Percentiles rank a stretch among this genome's conserved stretches.
These are phyloP conservation scores for Matsumyia berberina DNA, from an alignment of 2,888 invertebrate genomes.

Conservation along the genomic window DNA sequence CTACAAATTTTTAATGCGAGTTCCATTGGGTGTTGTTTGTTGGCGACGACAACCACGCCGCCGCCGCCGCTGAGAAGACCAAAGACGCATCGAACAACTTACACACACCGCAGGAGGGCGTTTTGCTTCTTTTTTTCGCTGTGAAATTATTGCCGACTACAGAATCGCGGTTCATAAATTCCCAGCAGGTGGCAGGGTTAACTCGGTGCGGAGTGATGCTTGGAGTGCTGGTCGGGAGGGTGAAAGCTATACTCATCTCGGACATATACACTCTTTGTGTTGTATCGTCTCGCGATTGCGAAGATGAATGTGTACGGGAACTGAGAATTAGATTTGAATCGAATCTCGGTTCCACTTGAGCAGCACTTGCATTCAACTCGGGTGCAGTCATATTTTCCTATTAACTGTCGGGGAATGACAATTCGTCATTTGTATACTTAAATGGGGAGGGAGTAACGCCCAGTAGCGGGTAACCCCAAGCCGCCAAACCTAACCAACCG, in stretches of 20 bases:
- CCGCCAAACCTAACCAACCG: constrained; percentile 12
- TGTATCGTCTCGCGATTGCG: constrained; percentile 29
- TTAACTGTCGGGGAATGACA: constrained; percentile 49
- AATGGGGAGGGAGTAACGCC: constrained; percentile 45
- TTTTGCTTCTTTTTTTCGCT: constrained; percentile 12
- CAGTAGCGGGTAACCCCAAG: constrained; percentile 20
- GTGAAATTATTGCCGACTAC: constrained; percentile 74
- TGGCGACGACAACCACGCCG: constrained; percentile 71
- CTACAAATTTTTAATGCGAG: constrained; percentile 75
- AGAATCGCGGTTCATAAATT: constrained; percentile 74
- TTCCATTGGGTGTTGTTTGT: constrained; percentile 72
- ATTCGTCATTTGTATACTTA: constrained; percentile 17
- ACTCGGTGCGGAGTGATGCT: constrained; percentile 14
- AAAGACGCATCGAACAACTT: constrained; percentile 56
- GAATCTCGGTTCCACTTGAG: constrained; percentile 57
- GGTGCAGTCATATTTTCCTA: constrained; percentile 58
- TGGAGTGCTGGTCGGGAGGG: constrained; percentile 33
- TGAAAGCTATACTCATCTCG: constrained; percentile 26
- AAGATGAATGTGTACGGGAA: neutral
- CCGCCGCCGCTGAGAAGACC: constrained; percentile 23
- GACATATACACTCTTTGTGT: constrained; percentile 45
- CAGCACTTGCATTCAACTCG: constrained; percentile 1
- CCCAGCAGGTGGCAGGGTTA: constrained; percentile 70
- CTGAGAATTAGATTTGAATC: constrained; percentile 56
- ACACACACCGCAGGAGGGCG: constrained; percentile 56